Evolutionary conservation across 2,113 vertebrate species (phyloP).

Genomic region (Pampusana beccarii): DNA sequence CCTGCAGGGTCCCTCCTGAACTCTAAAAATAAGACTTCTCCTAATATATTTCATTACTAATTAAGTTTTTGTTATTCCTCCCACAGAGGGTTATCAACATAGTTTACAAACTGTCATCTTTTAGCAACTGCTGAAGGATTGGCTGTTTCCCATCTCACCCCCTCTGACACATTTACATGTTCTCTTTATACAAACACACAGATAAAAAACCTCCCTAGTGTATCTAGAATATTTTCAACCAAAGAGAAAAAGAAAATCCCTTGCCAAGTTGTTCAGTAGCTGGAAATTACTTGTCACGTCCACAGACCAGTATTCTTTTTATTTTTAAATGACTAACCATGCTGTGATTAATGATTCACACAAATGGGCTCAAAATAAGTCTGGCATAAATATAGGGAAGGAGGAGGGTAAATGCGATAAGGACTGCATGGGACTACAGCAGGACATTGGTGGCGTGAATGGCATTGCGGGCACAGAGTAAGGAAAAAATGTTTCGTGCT

Average conservation of each 20-base stretch:
- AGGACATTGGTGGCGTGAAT: slow-evolving; percentile 72
- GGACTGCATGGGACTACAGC: slow-evolving; percentile 58
- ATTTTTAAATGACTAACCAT: slow-evolving; percentile 67
- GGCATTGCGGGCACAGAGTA: slow-evolving; percentile 74
- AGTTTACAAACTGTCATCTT: slow-evolving; percentile 80
- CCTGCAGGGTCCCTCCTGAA: background rate
- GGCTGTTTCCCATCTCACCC: slow-evolving; percentile 7
- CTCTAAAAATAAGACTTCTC: slow-evolving; percentile 69
- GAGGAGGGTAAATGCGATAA: slow-evolving; percentile 26
- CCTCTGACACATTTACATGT: slow-evolving; percentile 11
- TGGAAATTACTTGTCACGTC: slow-evolving; percentile 71
- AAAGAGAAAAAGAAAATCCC: slow-evolving; percentile 64
- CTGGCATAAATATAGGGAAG: slow-evolving; percentile 53
- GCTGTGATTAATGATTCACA: slow-evolving; percentile 77
- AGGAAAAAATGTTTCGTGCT: slow-evolving; percentile 74
- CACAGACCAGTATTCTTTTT: slow-evolving; percentile 66
- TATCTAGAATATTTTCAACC: slow-evolving; percentile 71
- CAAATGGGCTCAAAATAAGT: slow-evolving; percentile 74
- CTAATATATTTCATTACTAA: slow-evolving; percentile 82
- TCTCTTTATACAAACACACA: background rate
- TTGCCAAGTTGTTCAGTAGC: slow-evolving; percentile 77
- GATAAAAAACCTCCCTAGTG: slow-evolving; percentile 33
- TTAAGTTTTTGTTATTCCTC: slow-evolving; percentile 76
- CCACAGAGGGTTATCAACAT: slow-evolving; percentile 77
- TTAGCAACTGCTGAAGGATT: slow-evolving; percentile 78